phyloP scores from a whole-genome alignment of 2,888 invertebrate species.

The Cosmorhoe ocellata region DNA sequence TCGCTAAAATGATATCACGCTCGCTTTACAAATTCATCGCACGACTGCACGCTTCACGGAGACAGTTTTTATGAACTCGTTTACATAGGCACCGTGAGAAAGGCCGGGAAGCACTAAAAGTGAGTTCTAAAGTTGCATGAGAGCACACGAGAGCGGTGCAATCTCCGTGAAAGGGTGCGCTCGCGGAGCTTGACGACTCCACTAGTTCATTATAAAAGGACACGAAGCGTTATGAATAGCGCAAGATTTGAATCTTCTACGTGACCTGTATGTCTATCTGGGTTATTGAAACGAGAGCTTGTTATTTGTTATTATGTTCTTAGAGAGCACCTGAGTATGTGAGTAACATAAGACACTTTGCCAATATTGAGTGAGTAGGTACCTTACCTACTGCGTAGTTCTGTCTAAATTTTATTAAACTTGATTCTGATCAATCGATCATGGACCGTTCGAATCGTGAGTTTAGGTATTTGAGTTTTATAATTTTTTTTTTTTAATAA shows the following conservation, averaged over 20 bases:
- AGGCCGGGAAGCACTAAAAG: slow-evolving; percentile 22
- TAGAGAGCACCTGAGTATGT: too few relatives aligned
- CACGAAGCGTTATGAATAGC: slow-evolving; percentile 7
- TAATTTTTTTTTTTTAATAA: too few relatives aligned
- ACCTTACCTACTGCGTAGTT: too few relatives aligned
- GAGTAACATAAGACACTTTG: too few relatives aligned
- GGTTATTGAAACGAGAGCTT: slow-evolving; percentile 3
- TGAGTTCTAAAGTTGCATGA: slow-evolving; percentile 16
- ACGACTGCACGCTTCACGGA: slow-evolving; percentile 26
- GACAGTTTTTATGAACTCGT: slow-evolving; percentile 29
- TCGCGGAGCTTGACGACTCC: neutral
- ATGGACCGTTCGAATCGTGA: too few relatives aligned
- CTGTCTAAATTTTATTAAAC: too few relatives aligned
- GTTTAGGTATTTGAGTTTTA: too few relatives aligned
- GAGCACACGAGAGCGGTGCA: slow-evolving; percentile 12
- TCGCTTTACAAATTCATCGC: slow-evolving; percentile 28
- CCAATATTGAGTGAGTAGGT: too few relatives aligned
- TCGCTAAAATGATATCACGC: slow-evolving; percentile 27
- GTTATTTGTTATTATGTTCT: neutral
- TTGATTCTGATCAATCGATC: too few relatives aligned
- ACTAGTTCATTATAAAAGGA: slow-evolving; percentile 17
- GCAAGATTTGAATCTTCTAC: slow-evolving; percentile 5
- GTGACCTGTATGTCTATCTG: slow-evolving; percentile 9
- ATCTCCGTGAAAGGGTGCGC: slow-evolving; percentile 15
- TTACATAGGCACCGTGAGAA: slow-evolving; percentile 28